phyloP scores from a whole-genome alignment of 2,797 vertebrate genomes.

The Parauchenoglanis punctatus region DNA sequence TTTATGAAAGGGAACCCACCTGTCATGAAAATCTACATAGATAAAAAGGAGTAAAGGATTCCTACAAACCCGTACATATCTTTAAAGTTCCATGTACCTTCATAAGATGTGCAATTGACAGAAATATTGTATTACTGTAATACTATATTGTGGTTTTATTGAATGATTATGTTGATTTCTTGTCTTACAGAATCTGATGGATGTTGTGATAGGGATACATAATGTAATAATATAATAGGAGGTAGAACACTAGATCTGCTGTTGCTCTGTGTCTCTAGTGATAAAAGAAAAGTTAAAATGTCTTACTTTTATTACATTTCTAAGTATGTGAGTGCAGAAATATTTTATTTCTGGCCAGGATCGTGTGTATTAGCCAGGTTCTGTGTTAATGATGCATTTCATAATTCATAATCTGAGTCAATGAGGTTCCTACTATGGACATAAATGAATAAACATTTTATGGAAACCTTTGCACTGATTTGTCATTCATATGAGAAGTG shows the following conservation, averaged over 20 bases:
- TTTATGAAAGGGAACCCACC: background rate
- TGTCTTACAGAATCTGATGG: constrained; percentile 3
- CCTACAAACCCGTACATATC: background rate
- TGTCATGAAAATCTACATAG: background rate
- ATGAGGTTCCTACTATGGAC: background rate
- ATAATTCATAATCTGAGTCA: background rate
- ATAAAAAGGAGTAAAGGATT: background rate
- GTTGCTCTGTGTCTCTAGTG: background rate
- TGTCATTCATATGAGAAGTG: background rate
- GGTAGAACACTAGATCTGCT: background rate
- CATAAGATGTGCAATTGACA: background rate
- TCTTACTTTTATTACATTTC: background rate
- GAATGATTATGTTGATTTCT: background rate
- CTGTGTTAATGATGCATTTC: background rate
- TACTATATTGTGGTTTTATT: constrained; percentile 30
- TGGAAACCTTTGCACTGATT: background rate
- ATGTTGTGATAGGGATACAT: background rate
- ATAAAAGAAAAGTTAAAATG: background rate
- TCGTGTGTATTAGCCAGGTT: background rate
- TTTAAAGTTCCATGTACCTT: background rate
- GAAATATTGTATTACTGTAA: background rate
- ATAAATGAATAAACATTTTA: background rate
- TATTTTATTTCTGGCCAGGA: background rate
- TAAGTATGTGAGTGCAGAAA: background rate
- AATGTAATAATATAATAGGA: background rate